phyloP scores from a whole-genome alignment of 1,140 invertebrate species.

The Marisa cornuarietis region DNA sequence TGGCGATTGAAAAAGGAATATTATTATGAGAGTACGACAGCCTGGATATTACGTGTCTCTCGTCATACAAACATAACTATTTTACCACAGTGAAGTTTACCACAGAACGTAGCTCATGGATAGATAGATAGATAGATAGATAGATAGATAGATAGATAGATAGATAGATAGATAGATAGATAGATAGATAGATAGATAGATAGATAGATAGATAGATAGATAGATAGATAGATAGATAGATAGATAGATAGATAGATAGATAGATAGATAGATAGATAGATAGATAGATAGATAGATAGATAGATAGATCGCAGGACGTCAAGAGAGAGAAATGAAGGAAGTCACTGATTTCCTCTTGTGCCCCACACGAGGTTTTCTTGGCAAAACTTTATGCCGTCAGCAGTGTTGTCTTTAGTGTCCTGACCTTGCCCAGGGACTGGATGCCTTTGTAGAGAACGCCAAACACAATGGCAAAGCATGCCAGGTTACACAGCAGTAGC shows the following conservation, averaged over 20 bases:
- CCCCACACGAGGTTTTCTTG: not conserved
- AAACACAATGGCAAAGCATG: constrained; percentile 93
- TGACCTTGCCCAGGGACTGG: constrained; percentile 89
- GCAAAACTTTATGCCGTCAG: too few species aligned
- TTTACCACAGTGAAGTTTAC: too few species aligned
- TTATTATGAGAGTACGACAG: too few species aligned
- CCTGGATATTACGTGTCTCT: too few species aligned
- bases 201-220: not conserved
- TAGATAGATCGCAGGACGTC: too few species aligned
- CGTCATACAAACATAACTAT: too few species aligned
- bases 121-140: too few species aligned
- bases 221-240: not conserved
- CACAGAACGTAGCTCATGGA: too few species aligned
- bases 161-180: too few species aligned
- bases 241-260: not conserved
- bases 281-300: not conserved
- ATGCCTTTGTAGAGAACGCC: constrained; percentile 98
- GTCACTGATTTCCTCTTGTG: not conserved
- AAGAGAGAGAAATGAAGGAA: not conserved
- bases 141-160: too few species aligned
- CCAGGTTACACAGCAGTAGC: constrained; percentile 83
- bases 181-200: constrained; percentile 11
- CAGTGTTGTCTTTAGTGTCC: not conserved
- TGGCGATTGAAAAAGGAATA: too few species aligned
- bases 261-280: not conserved